phyloP scores from a whole-genome alignment of 2,888 invertebrate species.

The Eupithecia tripunctaria region DNA sequence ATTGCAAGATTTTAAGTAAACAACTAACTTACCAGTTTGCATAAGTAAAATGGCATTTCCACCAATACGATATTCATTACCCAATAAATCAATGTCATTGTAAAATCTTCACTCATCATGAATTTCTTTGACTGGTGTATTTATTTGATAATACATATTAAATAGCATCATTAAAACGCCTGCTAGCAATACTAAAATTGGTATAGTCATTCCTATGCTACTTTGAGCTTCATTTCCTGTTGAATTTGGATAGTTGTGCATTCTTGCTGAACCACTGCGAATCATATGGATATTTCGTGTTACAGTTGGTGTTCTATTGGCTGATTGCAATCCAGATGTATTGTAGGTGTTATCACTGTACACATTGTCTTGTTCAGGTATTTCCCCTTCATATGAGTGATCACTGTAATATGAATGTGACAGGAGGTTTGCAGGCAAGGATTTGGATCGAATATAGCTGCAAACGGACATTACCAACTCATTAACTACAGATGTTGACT shows the following conservation, averaged over 20 bases:
- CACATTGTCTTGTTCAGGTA: constrained; percentile 24
- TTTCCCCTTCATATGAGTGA: constrained; percentile 48
- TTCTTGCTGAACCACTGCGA: constrained; percentile 14
- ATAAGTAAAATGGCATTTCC: constrained; percentile 66
- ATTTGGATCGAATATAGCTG: constrained; percentile 71
- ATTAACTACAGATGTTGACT: constrained; percentile 34
- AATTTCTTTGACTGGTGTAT: constrained; percentile 16
- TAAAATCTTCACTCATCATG: constrained; percentile 65
- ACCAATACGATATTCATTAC: constrained; percentile 66
- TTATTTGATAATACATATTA: constrained; percentile 18
- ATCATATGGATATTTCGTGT: constrained; percentile 6
- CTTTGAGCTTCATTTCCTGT: not conserved
- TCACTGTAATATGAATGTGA: constrained; percentile 69
- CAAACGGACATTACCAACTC: constrained; percentile 72
- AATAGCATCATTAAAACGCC: not conserved
- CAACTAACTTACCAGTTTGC: constrained; percentile 62
- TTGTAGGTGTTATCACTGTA: too few species aligned
- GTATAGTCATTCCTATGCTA: constrained; percentile 8
- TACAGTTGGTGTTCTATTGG: constrained; percentile 10
- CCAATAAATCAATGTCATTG: constrained; percentile 62
- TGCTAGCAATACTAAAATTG: constrained; percentile 8
- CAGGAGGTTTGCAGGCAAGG: constrained; percentile 69
- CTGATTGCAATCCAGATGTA: too few species aligned
- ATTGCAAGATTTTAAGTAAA: not conserved
- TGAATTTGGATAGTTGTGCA: not conserved